These are phyloP conservation scores for Lepus americanus DNA, from an alignment of 2,113 vertebrate genomes.

Conservation along the genomic window DNA sequence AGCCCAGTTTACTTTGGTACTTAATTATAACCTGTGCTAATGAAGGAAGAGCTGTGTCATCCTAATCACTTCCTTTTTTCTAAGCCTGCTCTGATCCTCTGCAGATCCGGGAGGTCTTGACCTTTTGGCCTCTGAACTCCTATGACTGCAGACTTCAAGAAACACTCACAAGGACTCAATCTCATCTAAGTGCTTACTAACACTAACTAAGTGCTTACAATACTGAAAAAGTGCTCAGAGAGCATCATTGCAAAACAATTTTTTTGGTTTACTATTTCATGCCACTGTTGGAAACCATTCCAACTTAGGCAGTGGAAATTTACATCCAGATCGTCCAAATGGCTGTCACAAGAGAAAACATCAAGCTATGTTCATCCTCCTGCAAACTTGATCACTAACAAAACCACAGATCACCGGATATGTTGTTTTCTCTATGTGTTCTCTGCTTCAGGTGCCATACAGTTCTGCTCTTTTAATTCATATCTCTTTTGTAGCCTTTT, in stretches of 20 bases:
- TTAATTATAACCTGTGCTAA: neutral
- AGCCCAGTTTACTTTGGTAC: neutral
- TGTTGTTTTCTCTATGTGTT: neutral
- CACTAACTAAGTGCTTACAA: neutral
- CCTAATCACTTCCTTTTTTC: neutral
- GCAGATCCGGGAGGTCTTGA: neutral
- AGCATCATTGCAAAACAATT: neutral
- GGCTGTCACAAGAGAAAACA: neutral
- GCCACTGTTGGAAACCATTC: neutral
- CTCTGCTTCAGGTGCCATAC: neutral
- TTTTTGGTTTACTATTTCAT: neutral
- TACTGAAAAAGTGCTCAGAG: neutral
- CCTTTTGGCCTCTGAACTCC: neutral
- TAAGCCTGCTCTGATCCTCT: neutral
- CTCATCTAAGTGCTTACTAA: neutral
- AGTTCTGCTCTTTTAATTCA: slow-evolving; percentile 30
- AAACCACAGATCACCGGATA: neutral
- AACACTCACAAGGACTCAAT: neutral
- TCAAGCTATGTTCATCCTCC: neutral
- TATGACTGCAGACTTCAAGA: neutral
- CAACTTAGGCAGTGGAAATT: neutral
- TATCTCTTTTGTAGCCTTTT: neutral
- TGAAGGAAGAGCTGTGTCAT: neutral
- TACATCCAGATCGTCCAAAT: neutral
- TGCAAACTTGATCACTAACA: neutral